A percentile compares a stretch with the other conserved stretches of the same genome.
Conservation (phyloP, 1,140 invertebrate genomes). For the Ceratitis capitata region DNA sequence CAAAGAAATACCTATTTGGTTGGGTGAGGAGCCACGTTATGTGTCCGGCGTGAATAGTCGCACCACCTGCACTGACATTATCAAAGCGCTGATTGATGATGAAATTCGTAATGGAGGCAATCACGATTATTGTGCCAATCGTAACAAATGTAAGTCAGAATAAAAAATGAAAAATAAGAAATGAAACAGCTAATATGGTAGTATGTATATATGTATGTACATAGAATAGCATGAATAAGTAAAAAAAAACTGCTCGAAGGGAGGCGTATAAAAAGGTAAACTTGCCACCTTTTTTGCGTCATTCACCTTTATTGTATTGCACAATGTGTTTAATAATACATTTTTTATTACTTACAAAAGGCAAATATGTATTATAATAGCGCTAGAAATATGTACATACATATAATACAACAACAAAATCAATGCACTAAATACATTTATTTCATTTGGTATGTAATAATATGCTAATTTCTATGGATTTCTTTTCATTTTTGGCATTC, state of each 20-base stretch:
- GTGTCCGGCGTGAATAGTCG: conserved; percentile 62
- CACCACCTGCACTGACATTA: conserved; percentile 65
- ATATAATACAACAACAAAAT: neutral
- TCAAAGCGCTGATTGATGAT: conserved; percentile 64
- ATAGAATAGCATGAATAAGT: neutral
- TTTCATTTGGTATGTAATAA: too few species aligned
- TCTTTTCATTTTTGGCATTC: neutral
- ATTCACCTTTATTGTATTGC: neutral
- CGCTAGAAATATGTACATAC: neutral
- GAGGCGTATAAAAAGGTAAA: neutral
- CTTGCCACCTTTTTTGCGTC: neutral
- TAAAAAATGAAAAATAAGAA: neutral
- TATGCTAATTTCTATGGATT: conserved; percentile 26
- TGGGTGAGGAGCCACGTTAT: conserved; percentile 59
- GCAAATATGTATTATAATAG: neutral
- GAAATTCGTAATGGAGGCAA: conserved; percentile 51
- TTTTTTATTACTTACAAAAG: neutral
- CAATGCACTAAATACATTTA: too few species aligned
- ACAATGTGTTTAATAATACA: neutral
- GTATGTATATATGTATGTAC: too few species aligned
- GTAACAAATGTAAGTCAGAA: conserved; percentile 43
- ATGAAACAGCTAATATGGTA: too few species aligned
- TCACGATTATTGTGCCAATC: conserved; percentile 44
- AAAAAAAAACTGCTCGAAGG: neutral
- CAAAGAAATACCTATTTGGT: conserved; percentile 64